These are phyloP conservation scores for Meiosimyza decipiens DNA, from an alignment of 2,888 invertebrate genomes.

Conservation along the genomic window DNA sequence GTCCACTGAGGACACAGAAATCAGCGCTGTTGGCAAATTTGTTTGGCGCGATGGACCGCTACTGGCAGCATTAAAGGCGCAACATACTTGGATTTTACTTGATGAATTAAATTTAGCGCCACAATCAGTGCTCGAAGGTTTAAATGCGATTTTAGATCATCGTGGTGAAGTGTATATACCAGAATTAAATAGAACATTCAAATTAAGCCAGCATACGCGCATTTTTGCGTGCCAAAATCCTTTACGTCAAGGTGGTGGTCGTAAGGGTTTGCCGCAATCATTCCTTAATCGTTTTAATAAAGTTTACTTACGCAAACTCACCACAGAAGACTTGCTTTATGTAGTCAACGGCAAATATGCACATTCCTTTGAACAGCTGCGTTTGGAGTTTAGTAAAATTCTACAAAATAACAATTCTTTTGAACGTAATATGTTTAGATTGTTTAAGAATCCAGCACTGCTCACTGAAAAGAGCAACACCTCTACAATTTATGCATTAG, in stretches of 20 bases:
- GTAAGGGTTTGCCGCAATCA: constrained; percentile 95
- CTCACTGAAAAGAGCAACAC: not conserved
- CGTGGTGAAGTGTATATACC: constrained; percentile 95
- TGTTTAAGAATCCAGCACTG: constrained; percentile 22
- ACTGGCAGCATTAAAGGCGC: constrained; percentile 88
- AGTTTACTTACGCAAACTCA: constrained; percentile 77
- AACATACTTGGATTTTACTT: constrained; percentile 91
- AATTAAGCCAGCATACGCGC: constrained; percentile 79
- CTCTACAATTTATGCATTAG: constrained; percentile 59
- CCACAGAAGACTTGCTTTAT: constrained; percentile 73
- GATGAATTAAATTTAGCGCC: constrained; percentile 99
- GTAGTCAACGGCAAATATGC: constrained; percentile 62
- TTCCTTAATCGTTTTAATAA: constrained; percentile 98
- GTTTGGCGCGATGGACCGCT: constrained; percentile 97
- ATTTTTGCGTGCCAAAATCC: constrained; percentile 99
- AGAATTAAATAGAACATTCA: constrained; percentile 89
- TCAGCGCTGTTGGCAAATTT: constrained; percentile 80
- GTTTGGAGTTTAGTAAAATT: constrained; percentile 48
- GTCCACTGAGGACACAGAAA: not conserved
- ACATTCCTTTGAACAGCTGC: constrained; percentile 53
- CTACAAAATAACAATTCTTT: constrained; percentile 38
- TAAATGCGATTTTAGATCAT: constrained; percentile 98
- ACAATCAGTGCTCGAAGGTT: constrained; percentile 96
- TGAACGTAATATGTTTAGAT: constrained; percentile 47
- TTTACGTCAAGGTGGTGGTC: constrained; percentile 91